These are phyloP conservation scores for Drosophila ambigua DNA, from an alignment of 1,140 invertebrate genomes.

Conservation along the genomic window DNA sequence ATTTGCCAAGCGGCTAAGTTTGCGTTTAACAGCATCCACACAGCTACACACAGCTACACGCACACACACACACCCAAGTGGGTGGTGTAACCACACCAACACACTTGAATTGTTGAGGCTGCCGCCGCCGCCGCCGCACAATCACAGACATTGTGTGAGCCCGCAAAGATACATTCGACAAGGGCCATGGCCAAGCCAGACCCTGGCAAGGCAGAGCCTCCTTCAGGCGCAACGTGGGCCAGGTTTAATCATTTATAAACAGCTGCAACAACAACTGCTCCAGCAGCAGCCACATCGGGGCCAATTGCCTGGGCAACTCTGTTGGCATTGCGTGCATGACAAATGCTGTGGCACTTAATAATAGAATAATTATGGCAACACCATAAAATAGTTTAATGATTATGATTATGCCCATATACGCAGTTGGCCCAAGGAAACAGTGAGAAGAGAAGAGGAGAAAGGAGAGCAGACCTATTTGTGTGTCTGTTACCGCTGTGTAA, in stretches of 20 bases:
- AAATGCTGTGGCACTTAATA: conserved; percentile 82
- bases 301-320: conserved; percentile 40
- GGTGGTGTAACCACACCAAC: conserved; percentile 12
- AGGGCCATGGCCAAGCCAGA: conserved; percentile 12
- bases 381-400: conserved; percentile 78
- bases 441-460: background rate
- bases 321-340: conserved; percentile 65
- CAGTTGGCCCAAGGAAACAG: conserved; percentile 11
- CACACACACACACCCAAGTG: background rate
- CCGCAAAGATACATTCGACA: conserved; percentile 39
- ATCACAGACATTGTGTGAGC: conserved; percentile 59
- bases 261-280: conserved; percentile 40
- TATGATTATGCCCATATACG: conserved; percentile 54
- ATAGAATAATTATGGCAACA: conserved; percentile 80
- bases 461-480: background rate
- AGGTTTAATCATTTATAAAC: conserved; percentile 80
- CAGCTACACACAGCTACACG: conserved; percentile 19
- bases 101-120: conserved; percentile 57
- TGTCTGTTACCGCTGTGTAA: conserved; percentile 7
- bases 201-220: background rate
- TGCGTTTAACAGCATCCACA: conserved; percentile 67
- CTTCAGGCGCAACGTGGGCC: conserved; percentile 54
- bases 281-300: conserved; percentile 28
- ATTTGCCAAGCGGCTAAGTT: conserved; percentile 80
- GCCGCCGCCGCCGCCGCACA: conserved; percentile 44